Evolutionary conservation across 2,113 vertebrate genomes (phyloP).

Genomic region (Myiagra hebetior): DNA sequence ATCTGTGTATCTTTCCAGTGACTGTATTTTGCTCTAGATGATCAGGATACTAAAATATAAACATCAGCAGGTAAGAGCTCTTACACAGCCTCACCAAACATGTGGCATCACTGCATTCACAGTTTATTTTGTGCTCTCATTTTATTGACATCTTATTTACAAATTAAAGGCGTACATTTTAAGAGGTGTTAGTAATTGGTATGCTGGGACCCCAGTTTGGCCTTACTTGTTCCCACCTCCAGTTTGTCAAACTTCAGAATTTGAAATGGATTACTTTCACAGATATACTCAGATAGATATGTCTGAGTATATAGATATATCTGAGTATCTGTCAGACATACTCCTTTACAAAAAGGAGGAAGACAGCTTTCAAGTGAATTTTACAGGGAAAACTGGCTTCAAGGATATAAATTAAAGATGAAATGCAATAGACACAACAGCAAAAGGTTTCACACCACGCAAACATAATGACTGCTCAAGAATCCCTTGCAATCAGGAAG

Average conservation of each 20-base stretch:
- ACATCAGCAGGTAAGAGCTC: not conserved
- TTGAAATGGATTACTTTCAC: not conserved
- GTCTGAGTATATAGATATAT: no score
- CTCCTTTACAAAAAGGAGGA: not conserved
- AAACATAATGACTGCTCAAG: not conserved
- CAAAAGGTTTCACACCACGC: not conserved
- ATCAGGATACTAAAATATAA: not conserved
- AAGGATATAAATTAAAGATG: not conserved
- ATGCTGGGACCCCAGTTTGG: not conserved
- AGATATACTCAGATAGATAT: not conserved
- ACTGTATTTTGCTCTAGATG: not conserved
- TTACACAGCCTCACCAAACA: not conserved
- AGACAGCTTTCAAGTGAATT: not conserved
- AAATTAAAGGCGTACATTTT: not conserved
- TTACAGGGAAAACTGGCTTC: not conserved
- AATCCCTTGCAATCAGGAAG: not conserved
- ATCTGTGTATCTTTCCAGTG: not conserved
- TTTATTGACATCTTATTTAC: not conserved
- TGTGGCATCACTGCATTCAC: not conserved
- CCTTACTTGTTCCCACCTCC: not conserved
- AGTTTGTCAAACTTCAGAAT: not conserved
- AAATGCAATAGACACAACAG: not conserved
- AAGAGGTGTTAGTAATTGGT: not conserved
- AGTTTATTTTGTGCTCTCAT: not conserved
- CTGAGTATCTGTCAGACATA: not conserved